A percentile compares a stretch with the other conserved stretches of the same genome.
phyloP scores from a whole-genome alignment of 2,113 vertebrate genomes.

The Elanus axillaris region DNA sequence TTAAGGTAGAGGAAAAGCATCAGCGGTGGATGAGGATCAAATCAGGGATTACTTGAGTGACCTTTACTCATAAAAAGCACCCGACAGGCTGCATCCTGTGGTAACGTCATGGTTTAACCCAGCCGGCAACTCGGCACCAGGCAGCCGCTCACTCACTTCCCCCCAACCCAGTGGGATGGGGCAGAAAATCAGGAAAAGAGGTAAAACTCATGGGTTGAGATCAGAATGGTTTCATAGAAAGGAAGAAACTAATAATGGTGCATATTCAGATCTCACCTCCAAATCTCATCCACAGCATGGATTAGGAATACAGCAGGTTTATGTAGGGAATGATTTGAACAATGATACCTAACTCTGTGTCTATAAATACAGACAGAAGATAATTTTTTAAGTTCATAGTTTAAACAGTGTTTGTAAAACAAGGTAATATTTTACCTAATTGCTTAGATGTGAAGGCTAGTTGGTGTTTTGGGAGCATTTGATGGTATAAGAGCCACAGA shows the following conservation, averaged over 20 bases:
- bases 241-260: too few relatives aligned
- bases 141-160: too few relatives aligned
- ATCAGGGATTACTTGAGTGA: background rate
- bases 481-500: background rate
- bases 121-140: too few relatives aligned
- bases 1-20: background rate
- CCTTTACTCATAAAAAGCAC: background rate
- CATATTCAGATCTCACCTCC: background rate
- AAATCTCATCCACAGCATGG: background rate
- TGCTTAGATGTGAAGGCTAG: background rate
- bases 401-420: background rate
- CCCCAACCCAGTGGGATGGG: too few relatives aligned
- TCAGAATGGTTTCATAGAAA: too few relatives aligned
- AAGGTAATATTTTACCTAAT: background rate
- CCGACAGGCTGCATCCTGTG: background rate
- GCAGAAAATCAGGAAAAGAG: too few relatives aligned
- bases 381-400: background rate
- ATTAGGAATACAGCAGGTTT: background rate
- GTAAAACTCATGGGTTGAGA: too few relatives aligned
- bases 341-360: fast-evolving
- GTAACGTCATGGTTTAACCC: too few relatives aligned
- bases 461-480: background rate
- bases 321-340: background rate
- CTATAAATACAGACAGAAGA: background rate
- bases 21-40: background rate